Base-by-base conservation (phyloP, 2,797 vertebrate species). In the Phoeniculus purpureus region DNA sequence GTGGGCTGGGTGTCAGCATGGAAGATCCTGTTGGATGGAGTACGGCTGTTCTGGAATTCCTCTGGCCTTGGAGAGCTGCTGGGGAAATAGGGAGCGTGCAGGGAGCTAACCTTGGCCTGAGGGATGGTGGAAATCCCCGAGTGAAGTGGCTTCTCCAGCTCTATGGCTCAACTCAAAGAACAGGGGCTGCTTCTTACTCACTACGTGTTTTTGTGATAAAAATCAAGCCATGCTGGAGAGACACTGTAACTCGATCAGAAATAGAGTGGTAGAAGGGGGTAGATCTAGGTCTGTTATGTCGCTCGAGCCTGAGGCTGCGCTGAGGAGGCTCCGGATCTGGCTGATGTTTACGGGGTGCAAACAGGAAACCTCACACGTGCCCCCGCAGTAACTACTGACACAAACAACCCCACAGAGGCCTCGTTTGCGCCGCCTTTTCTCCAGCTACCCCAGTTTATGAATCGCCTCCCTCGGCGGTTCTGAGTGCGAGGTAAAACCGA, bases 1-100 rank as follows among this genome's bases (percentile, higher is more conserved):
- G 1, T 0, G 0, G 25, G 18, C 43, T 0, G 0, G 12, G 68
- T 50, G 31, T 3, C 1, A 6, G 40, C 26, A 6, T 0, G 3
- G 21, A 8, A 27, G 20, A 9, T 31, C 50, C 0, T 0, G 4
- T 1, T 0, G 4, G 54, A 6, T 1, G 15, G 45, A 9, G 23
- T 3, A 0, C 6, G 68, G 27, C 26, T 12, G 4, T 9, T 1
- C 17, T 7, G 29, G 1, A 7, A 1, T 15, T 14, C 22, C 66
- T 40, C 2, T 4, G 22, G 25, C 18, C 6, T 16, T 4, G 1
- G 59, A 9, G 45, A 71, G n/a, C 32, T 0, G n/a, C 32, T 0
- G 1, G 7, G 31, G 11, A 60, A 52, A 45, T 0, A 1, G 3
- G 22, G 40, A 6, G 10, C 1, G 18, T 4, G 19, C 3, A 10